Evolutionary conservation across 2,888 invertebrate species (phyloP).

Genomic region (Drosophila hamatofila): DNA sequence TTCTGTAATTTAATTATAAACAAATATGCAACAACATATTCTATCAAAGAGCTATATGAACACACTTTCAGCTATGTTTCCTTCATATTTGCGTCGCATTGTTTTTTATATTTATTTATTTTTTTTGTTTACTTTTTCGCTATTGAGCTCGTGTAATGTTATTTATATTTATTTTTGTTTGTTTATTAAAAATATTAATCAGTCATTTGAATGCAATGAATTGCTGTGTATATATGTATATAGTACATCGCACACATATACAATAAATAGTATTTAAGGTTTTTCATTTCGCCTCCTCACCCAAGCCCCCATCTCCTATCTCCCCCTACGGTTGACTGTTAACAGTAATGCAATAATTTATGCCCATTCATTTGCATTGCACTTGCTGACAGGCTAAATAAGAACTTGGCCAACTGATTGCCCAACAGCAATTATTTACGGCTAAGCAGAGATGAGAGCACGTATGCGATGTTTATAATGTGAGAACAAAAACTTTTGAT

Average conservation of each 20-base stretch:
- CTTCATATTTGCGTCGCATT: slow-evolving; percentile 21
- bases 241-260: slow-evolving; percentile 13
- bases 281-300: slow-evolving; percentile 12
- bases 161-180: slow-evolving; percentile 51
- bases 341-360: slow-evolving; percentile 74
- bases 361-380: slow-evolving; percentile 63
- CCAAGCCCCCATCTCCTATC: neutral
- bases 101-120: neutral
- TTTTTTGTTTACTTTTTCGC: slow-evolving; percentile 12
- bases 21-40: slow-evolving; percentile 67
- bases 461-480: neutral
- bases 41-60: slow-evolving; percentile 44
- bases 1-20: slow-evolving; percentile 72
- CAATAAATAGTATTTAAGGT: slow-evolving; percentile 47
- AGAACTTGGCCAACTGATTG: slow-evolving; percentile 57
- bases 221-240: slow-evolving; percentile 54
- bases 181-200: slow-evolving; percentile 82
- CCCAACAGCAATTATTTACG: slow-evolving; percentile 56
- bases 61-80: slow-evolving; percentile 54
- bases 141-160: slow-evolving; percentile 38
- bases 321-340: slow-evolving; percentile 31
- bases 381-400: slow-evolving; percentile 57
- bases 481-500: neutral
- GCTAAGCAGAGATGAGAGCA: slow-evolving; percentile 6
- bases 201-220: slow-evolving; percentile 83